phyloP scores from a whole-genome alignment of 2,888 invertebrate species.

The Microctonus aethiopoides region DNA sequence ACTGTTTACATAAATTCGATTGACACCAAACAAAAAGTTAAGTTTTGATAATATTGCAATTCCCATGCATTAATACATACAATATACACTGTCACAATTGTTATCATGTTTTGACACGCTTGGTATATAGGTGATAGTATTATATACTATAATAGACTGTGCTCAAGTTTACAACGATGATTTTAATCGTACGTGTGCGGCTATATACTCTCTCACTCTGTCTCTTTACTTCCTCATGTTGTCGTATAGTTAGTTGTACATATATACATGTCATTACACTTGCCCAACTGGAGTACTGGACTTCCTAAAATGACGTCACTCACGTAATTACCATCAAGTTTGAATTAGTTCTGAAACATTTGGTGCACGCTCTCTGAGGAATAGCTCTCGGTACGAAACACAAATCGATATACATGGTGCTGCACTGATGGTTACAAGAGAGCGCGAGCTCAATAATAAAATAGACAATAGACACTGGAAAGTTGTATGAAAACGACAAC shows the following conservation, averaged over 20 bases:
- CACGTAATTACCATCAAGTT: constrained; percentile 49
- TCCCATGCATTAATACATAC: not conserved
- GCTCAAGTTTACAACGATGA: not conserved
- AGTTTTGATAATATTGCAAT: no score
- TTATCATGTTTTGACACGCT: not conserved
- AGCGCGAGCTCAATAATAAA: not conserved
- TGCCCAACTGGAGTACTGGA: constrained; percentile 20
- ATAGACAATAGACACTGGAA: not conserved
- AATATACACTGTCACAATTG: constrained; percentile 1
- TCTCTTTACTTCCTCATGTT: no score
- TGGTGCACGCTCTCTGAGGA: constrained; percentile 47
- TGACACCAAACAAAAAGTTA: no score
- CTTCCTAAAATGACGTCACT: constrained; percentile 28
- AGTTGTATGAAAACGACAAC: no score
- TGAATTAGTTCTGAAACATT: constrained; percentile 64
- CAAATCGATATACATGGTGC: constrained; percentile 15
- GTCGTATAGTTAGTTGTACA: not conserved
- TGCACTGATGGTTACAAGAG: not conserved
- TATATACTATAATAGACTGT: not conserved
- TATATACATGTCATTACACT: constrained; percentile 11
- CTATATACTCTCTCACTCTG: no score
- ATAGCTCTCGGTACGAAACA: constrained; percentile 3
- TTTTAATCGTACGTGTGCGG: not conserved
- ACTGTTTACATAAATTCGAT: no score
- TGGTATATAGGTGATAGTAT: not conserved